Percentiles rank a stretch among this genome's conserved stretches.
phyloP scores from a whole-genome alignment of 2,113 vertebrate genomes.

The Monopterus albus region DNA sequence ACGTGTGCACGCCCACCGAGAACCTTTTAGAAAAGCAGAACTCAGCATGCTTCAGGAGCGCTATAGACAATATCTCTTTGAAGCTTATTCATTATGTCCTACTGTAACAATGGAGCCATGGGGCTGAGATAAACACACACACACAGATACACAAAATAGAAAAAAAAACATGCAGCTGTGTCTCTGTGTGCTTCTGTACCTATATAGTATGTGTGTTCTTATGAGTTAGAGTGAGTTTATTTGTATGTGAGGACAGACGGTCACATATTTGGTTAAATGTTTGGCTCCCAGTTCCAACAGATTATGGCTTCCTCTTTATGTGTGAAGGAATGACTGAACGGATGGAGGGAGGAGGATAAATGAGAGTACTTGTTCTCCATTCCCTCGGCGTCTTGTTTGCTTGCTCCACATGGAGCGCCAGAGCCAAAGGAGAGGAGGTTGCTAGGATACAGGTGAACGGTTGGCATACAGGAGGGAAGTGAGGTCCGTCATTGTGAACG shows the following conservation, averaged over 20 bases:
- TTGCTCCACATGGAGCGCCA: constrained; percentile 68
- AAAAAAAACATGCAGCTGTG: constrained; percentile 8
- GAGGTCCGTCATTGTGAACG: constrained; percentile 76
- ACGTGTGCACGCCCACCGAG: constrained; percentile 2
- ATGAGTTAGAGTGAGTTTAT: constrained; percentile 18
- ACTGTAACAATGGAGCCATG: constrained; percentile 40
- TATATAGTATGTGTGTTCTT: background rate
- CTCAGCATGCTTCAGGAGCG: constrained; percentile 43
- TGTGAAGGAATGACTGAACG: constrained; percentile 76
- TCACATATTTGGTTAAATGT: constrained; percentile 2
- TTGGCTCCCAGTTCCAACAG: constrained; percentile 38
- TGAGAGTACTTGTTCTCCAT: constrained; percentile 73
- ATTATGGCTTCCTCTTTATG: constrained; percentile 54
- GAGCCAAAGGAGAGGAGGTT: constrained; percentile 82
- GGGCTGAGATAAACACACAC: constrained; percentile 45
- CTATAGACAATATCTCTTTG: constrained; percentile 45
- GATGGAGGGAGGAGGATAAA: constrained; percentile 72
- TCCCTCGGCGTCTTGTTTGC: constrained; percentile 77
- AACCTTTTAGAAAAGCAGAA: constrained; percentile 44
- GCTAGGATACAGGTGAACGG: constrained; percentile 87
- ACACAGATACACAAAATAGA: constrained; percentile 5
- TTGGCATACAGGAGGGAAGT: constrained; percentile 79
- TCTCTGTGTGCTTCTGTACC: constrained; percentile 6
- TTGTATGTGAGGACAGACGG: constrained; percentile 7
- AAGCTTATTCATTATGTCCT: constrained; percentile 45